Base-by-base conservation (phyloP, 2,797 vertebrate genomes). In the Hypotaenidia philippensis region DNA sequence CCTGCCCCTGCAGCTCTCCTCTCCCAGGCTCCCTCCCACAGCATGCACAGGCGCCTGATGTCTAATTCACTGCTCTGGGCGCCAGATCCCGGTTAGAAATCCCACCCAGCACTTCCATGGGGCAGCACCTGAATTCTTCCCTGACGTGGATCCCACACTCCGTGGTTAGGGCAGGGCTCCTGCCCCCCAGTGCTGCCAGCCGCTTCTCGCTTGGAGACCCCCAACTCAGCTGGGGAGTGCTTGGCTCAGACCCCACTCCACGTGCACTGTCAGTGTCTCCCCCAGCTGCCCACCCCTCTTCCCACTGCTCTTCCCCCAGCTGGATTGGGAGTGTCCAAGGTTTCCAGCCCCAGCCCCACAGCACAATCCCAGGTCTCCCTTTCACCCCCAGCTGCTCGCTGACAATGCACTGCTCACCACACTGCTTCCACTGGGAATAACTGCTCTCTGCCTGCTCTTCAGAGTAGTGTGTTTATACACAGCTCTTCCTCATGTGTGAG, bases 251-350 rank as follows among this genome's bases (percentile, higher is more conserved):
- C 23, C 36, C 44, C 3, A 6, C 65, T 40, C 53, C 32, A 7
- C 0, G 0, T 16, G 4, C 23, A 6, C 0, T 1, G 19, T 5
- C 57, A 36, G 69, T 2, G 1, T 15, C 34, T 23, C 36, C 41
- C 22, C n/a, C 45, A 31, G 47, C 64, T 60, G 10, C 32, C 40
- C 1, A 0, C 47, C 20, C 40, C 56, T 22, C 10, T 57, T 44
- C 49, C 65, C 31, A 1, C 49, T 55, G n/a, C 13, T 27, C 36
- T 53, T 0, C 2, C 16, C 72, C 60, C 15, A 17, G 3, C 11
- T 49, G 29, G 2, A 47, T 53, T 47, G 41, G 45, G 56, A 55
- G 25, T 41, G 22, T 45, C 25, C 45, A 10, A 19, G 18, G 14
- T 45, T 11, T 16, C 56, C 6, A 0, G 25, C 32, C 52, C 17